Evolutionary conservation across 1,140 invertebrate genomes (phyloP).

Genomic region (Steinernema khuongi): DNA sequence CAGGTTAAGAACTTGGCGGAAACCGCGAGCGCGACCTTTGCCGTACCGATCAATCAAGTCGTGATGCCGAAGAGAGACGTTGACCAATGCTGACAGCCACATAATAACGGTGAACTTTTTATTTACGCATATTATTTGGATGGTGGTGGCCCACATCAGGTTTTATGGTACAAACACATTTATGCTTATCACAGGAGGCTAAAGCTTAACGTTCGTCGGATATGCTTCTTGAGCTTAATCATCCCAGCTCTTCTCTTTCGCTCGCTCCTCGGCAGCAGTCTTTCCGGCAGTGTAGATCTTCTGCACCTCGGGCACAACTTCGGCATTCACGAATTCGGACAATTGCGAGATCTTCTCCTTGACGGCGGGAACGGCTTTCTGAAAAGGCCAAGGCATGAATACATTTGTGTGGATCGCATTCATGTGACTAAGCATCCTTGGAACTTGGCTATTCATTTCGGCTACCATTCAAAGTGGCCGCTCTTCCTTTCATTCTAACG

Average conservation of each 20-base stretch:
- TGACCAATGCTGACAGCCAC: background rate
- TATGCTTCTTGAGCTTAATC: background rate
- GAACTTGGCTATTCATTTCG: too few species aligned
- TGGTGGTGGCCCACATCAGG: background rate
- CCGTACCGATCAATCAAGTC: background rate
- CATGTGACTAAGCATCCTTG: too few species aligned
- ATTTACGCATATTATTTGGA: background rate
- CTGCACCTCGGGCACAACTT: conserved; percentile 35
- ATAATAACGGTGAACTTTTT: background rate
- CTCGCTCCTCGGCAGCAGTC: conserved; percentile 18
- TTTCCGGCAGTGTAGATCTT: conserved; percentile 39
- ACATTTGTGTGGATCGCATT: too few species aligned
- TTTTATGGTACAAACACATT: background rate
- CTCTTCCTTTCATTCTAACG: too few species aligned
- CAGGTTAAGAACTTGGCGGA: conserved; percentile 10
- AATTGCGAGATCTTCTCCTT: conserved; percentile 25
- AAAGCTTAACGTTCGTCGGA: background rate
- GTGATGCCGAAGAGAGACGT: background rate
- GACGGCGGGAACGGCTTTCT: background rate
- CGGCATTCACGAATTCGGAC: conserved; percentile 33
- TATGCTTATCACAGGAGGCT: background rate
- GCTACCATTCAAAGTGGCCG: too few species aligned
- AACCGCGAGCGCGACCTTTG: conserved; percentile 14
- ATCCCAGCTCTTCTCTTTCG: background rate
- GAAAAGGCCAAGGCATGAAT: too few species aligned